phyloP scores from a whole-genome alignment of 1,140 invertebrate species.

The Leptoteleia sp. region DNA sequence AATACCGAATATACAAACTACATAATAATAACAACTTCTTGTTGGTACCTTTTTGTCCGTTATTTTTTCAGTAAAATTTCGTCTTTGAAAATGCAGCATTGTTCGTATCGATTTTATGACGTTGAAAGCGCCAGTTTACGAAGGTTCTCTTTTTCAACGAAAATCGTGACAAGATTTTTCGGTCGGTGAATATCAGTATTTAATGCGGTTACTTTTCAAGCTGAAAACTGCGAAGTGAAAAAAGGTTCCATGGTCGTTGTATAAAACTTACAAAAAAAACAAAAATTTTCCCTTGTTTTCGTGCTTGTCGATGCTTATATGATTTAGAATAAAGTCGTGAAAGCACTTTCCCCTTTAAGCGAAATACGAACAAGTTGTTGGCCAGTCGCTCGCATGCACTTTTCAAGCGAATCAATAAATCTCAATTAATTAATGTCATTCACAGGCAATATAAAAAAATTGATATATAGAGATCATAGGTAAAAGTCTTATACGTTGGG shows the following conservation, averaged over 20 bases:
- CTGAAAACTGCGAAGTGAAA: constrained; percentile 22
- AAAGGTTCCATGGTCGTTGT: neutral
- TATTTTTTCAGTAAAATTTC: constrained; percentile 7
- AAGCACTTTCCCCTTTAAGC: constrained; percentile 45
- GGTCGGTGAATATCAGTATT: constrained; percentile 32
- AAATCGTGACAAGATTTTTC: constrained; percentile 53
- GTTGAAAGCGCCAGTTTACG: constrained; percentile 33
- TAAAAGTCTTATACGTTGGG: too few relatives aligned
- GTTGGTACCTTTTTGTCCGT: too few relatives aligned
- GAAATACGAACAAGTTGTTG: constrained; percentile 15
- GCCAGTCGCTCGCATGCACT: constrained; percentile 17
- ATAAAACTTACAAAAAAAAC: constrained; percentile 10
- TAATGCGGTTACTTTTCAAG: constrained; percentile 26
- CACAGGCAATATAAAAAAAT: constrained; percentile 26
- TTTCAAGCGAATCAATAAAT: constrained; percentile 51
- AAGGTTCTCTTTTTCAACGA: constrained; percentile 26
- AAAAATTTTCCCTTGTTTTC: constrained; percentile 5
- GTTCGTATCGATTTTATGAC: constrained; percentile 50
- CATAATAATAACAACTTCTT: neutral
- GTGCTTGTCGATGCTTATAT: neutral
- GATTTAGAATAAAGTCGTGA: constrained; percentile 27
- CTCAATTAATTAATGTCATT: constrained; percentile 54
- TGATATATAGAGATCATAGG: too few relatives aligned
- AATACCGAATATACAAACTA: too few relatives aligned
- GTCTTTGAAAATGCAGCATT: constrained; percentile 13